Conservation (phyloP, 2,797 vertebrate genomes). For the Parotocinclus haroldoi region DNA sequence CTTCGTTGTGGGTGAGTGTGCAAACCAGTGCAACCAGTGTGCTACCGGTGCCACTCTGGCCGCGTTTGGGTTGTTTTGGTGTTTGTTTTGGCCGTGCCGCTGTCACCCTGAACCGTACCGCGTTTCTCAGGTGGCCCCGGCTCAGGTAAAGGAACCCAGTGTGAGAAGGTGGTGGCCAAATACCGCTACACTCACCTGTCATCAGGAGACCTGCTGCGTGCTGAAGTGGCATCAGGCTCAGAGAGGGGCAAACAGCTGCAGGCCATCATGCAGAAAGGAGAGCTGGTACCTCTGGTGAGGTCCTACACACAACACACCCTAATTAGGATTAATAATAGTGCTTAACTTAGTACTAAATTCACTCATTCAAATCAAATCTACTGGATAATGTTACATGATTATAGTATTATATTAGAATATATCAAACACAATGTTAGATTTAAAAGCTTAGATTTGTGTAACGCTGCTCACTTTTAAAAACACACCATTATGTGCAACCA, state of each 20-base stretch:
- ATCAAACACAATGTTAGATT: no score
- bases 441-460: no score
- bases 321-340: no score
- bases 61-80: no score
- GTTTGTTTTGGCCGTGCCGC: background rate
- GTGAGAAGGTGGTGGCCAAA: constrained; percentile 89
- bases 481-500: no score
- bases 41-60: no score
- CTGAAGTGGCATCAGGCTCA: constrained; percentile 87
- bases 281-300: constrained; percentile 92
- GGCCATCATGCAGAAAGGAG: constrained; percentile 96
- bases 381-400: no score
- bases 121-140: constrained; percentile 83
- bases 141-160: constrained; percentile 96
- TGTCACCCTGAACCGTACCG: background rate
- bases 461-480: no score
- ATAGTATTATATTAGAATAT: no score
- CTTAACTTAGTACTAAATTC: no score
- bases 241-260: constrained; percentile 89
- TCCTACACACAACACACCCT: no score
- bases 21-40: background rate
- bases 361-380: no score
- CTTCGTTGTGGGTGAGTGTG: constrained; percentile 95
- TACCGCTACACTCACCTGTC: constrained; percentile 97
- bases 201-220: constrained; percentile 91